Conservation (phyloP, 1,140 invertebrate genomes). For the Drosophila murphyi region DNA sequence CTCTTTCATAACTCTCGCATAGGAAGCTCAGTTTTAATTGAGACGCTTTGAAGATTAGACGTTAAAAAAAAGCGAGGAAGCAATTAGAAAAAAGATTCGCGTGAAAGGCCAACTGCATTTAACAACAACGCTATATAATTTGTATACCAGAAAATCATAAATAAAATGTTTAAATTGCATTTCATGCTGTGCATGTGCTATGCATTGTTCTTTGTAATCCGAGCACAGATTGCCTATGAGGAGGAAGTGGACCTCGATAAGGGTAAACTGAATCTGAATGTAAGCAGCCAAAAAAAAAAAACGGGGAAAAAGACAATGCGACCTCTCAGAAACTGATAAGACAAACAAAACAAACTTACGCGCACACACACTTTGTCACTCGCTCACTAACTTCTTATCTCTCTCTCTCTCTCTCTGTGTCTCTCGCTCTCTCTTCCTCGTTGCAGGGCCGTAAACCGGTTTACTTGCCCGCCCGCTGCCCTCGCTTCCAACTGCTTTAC, state of each 20-base stretch:
- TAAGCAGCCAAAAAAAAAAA: constrained; percentile 34
- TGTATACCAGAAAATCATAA: constrained; percentile 35
- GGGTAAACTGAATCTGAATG: constrained; percentile 72
- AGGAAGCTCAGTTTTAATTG: constrained; percentile 16
- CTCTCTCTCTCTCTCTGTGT: constrained; percentile 29
- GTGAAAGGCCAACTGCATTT: not conserved
- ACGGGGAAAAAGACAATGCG: not conserved
- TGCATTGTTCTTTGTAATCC: constrained; percentile 30
- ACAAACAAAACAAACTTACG: constrained; percentile 8
- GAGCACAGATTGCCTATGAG: constrained; percentile 67
- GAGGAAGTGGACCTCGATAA: constrained; percentile 74
- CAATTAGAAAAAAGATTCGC: not conserved
- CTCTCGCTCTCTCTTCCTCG: constrained; percentile 13
- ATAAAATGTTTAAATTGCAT: constrained; percentile 47
- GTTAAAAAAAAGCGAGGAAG: not conserved
- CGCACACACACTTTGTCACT: constrained; percentile 18
- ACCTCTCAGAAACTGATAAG: constrained; percentile 51
- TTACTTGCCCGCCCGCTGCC: constrained; percentile 86
- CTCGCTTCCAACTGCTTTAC: constrained; percentile 87
- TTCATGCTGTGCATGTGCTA: constrained; percentile 49
- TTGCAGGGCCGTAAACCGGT: constrained; percentile 86
- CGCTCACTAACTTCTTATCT: constrained; percentile 5
- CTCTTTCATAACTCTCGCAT: constrained; percentile 2
- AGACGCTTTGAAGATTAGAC: constrained; percentile 13
- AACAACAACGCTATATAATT: constrained; percentile 25